These are phyloP conservation scores for Alauda arvensis DNA, from an alignment of 2,797 vertebrate species.

Conservation along the genomic window DNA sequence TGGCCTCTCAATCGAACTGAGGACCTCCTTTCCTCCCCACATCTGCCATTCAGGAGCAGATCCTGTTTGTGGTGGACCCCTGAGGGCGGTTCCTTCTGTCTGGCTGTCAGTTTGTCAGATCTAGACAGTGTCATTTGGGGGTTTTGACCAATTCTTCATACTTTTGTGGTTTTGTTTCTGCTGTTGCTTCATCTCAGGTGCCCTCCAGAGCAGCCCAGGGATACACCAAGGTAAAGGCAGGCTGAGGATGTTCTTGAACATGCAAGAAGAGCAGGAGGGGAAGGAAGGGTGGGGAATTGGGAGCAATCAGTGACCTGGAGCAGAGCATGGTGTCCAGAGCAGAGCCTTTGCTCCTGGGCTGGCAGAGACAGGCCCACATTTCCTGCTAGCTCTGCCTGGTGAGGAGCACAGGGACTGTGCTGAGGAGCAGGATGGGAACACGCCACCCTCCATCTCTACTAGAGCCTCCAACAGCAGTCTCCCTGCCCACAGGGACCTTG, in stretches of 20 bases:
- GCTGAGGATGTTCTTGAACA: background rate
- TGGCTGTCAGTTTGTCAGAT: background rate
- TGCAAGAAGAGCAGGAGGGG: background rate
- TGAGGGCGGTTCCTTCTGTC: background rate
- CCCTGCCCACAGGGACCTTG: background rate
- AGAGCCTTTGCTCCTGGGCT: background rate
- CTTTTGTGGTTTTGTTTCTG: background rate
- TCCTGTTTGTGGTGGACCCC: background rate
- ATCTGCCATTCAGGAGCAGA: background rate
- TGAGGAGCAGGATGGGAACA: background rate
- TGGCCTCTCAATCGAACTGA: background rate
- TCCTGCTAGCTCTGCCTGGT: background rate
- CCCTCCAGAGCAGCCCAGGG: background rate
- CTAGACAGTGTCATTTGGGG: fast-evolving
- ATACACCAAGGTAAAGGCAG: background rate
- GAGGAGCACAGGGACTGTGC: background rate
- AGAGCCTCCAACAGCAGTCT: background rate
- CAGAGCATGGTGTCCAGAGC: fast-evolving
- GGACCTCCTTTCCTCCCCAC: constrained; percentile 20
- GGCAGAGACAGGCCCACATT: background rate
- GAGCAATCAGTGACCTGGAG: background rate
- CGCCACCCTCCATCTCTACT: background rate
- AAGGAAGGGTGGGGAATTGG: background rate
- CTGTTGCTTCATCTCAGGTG: background rate
- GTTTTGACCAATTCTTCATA: background rate